Percentiles rank a stretch among this genome's conserved stretches.
These are phyloP conservation scores for Scelioninae gen. 2 DNA, from an alignment of 2,888 invertebrate genomes.

Conservation along the genomic window DNA sequence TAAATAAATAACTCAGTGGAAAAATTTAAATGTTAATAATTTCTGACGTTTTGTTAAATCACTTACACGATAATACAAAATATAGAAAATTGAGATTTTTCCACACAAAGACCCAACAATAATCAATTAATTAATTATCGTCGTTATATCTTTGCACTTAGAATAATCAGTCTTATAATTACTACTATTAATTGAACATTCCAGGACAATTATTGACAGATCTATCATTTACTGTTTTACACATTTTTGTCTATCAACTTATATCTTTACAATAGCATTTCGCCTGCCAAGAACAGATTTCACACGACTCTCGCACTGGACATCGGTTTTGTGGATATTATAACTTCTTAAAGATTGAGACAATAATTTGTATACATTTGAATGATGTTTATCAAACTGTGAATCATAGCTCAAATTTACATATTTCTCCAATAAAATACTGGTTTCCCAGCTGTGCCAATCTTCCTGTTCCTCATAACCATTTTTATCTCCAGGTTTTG, in stretches of 20 bases:
- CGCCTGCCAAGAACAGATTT: slow-evolving; percentile 22
- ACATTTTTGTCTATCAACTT: background rate
- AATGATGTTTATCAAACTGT: background rate
- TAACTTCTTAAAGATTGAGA: slow-evolving; percentile 2
- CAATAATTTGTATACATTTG: slow-evolving; percentile 19
- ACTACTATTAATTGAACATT: slow-evolving; percentile 17
- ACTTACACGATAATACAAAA: too few relatives aligned
- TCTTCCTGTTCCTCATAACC: background rate
- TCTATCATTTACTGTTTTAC: slow-evolving; percentile 9
- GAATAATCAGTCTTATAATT: slow-evolving; percentile 39
- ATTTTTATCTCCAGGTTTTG: background rate
- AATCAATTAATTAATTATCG: slow-evolving; percentile 2
- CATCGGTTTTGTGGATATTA: slow-evolving; percentile 30
- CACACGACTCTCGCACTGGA: slow-evolving; percentile 24
- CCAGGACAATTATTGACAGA: slow-evolving; percentile 4
- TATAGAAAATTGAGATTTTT: too few relatives aligned
- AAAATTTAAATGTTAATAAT: too few relatives aligned
- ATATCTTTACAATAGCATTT: slow-evolving; percentile 35
- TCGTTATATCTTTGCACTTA: slow-evolving; percentile 24
- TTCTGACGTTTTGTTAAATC: too few relatives aligned
- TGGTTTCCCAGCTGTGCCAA: slow-evolving; percentile 26
- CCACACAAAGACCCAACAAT: background rate
- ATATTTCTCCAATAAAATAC: slow-evolving; percentile 13
- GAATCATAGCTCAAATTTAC: slow-evolving; percentile 8
- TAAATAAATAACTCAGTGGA: too few relatives aligned